These are phyloP conservation scores for Prionailurus bengalensis DNA, from an alignment of 2,113 vertebrate genomes.

Conservation along the genomic window DNA sequence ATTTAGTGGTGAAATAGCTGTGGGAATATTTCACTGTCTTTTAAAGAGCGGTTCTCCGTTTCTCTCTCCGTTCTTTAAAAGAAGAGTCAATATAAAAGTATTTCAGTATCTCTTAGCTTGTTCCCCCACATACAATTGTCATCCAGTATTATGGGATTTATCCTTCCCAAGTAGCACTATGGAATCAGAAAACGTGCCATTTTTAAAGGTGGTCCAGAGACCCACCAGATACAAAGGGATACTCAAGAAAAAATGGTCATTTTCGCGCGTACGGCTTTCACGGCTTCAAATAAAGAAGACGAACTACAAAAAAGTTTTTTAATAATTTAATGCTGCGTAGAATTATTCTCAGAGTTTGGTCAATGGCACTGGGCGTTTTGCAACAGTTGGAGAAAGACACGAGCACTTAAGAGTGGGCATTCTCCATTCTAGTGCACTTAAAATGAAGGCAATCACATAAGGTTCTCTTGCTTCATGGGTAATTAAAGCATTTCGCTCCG, in stretches of 20 bases:
- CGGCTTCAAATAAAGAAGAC: neutral
- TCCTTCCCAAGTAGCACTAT: neutral
- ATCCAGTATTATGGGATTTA: accelerated
- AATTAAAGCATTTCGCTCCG: slow-evolving; percentile 67
- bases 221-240: accelerated
- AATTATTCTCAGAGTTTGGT: neutral
- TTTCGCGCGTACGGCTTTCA: accelerated
- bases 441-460: neutral
- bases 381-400: neutral
- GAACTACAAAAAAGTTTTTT: neutral
- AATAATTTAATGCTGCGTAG: neutral
- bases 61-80: neutral
- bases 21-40: neutral
- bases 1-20: neutral
- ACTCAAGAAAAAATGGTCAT: accelerated
- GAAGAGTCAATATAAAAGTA: neutral
- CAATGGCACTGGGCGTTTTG: accelerated
- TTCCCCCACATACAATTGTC: accelerated
- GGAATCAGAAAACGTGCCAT: neutral
- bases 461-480: neutral
- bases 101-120: neutral
- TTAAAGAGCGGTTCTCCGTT: neutral
- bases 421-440: neutral
- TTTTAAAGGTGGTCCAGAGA: neutral
- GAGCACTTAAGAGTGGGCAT: accelerated